Percentiles rank a stretch among this genome's conserved stretches.
phyloP scores from a whole-genome alignment of 2,797 vertebrate genomes.

The Acrocephalus scirpaceus region DNA sequence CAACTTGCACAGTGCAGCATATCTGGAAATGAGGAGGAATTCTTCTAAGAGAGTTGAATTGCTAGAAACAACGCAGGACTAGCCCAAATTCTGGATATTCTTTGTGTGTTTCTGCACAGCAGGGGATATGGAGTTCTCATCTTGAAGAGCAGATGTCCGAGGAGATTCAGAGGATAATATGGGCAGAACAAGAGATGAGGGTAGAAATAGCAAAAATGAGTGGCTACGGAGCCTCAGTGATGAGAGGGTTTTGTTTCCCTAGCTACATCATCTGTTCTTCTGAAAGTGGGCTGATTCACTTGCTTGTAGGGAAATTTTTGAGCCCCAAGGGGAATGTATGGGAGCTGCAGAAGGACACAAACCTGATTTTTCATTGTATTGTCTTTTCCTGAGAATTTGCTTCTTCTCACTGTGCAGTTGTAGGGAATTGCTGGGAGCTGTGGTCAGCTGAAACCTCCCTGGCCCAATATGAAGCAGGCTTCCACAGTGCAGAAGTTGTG shows the following conservation, averaged over 20 bases:
- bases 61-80: accelerated
- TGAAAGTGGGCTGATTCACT: not conserved
- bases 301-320: not conserved
- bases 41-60: not conserved
- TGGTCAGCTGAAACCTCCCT: not conserved
- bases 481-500: not conserved
- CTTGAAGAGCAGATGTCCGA: not conserved
- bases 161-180: not conserved
- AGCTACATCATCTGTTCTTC: not conserved
- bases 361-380: not conserved
- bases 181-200: not conserved
- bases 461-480: not conserved
- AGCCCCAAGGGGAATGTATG: not conserved
- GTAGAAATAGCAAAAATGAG: not conserved
- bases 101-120: not conserved
- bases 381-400: not conserved
- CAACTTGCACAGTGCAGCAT: not conserved
- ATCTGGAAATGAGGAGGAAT: not conserved
- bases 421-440: not conserved
- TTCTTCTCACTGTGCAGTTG: not conserved
- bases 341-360: not conserved
- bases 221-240: not conserved
- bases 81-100: not conserved
- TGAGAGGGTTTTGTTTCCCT: not conserved
- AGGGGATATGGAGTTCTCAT: not conserved